Evolutionary conservation across 2,797 vertebrate genomes (phyloP), one percentile per base, ranked within the genome.

Genomic region (Urocyon cinereoargenteus): DNA sequence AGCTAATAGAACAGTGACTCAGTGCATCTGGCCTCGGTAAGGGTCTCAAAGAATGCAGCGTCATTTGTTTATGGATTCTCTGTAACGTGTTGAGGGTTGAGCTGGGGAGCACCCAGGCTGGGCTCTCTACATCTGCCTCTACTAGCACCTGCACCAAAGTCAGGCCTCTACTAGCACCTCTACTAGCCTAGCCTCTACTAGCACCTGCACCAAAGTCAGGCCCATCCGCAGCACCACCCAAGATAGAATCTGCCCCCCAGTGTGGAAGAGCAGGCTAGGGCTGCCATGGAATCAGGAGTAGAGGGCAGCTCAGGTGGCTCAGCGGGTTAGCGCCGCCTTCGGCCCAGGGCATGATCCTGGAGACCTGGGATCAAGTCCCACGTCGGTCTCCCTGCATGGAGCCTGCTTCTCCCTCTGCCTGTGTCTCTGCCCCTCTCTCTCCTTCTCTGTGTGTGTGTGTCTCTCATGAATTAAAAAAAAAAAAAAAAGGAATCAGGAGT

Each of bases 31-130:
- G 36, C 31, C 12, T 92, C 77, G 73, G 24, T 93, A 34, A 83
- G 66, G 64, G 3, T 34, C 95, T 96, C 77, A 89, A 59, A 90
- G 49, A 68, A 94, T 96, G 45, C 18, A 31, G 3, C 62, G 28
- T 82, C 53, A 59, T 55, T 55, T 77, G 59, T 81, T 96, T 59
- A 57, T 15, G 53, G 68, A 87, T 59, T 90, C 53, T 87, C 66
- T 72, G 28, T 53, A 40, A 87, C 2, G 4, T 59, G 73, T 82
- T 53, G 53, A 90, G 28, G 18, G 64, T 34, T 91, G 82, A 36
- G 59, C 31, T 93, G 53, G 75, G 18, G 21, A 61, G 19, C 70
- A 49, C 49, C 40, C 62, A 73, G 45, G 45, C 61, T 40, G 53
- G 57, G 3, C 16, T 93, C 36, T 91, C 28, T 57, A 64, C 31